A percentile compares a stretch with the other conserved stretches of the same genome.
phyloP scores from a whole-genome alignment of 2,888 invertebrate genomes.

The Stratiomys singularior region DNA sequence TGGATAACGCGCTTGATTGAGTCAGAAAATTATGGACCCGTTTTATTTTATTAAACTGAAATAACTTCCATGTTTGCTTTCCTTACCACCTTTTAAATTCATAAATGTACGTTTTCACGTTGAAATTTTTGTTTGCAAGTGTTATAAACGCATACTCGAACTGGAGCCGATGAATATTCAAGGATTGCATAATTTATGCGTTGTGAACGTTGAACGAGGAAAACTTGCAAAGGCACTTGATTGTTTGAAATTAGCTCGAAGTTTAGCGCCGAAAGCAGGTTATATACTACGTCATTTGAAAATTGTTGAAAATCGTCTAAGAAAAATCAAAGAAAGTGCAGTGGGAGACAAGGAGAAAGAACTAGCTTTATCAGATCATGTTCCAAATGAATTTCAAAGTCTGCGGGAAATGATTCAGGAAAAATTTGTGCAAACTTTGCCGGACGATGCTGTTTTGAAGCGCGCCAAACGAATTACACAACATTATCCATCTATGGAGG shows the following conservation, averaged over 20 bases:
- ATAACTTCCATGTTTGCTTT: no score
- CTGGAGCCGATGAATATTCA: slow-evolving; percentile 92
- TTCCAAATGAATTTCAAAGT: slow-evolving; percentile 61
- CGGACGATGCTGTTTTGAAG: slow-evolving; percentile 16
- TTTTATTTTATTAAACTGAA: no score
- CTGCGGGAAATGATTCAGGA: not conserved
- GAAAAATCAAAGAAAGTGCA: slow-evolving; percentile 61
- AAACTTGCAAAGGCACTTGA: slow-evolving; percentile 84
- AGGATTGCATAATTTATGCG: slow-evolving; percentile 95
- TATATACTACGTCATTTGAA: slow-evolving; percentile 91
- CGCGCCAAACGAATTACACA: slow-evolving; percentile 34
- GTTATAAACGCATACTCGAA: slow-evolving; percentile 87
- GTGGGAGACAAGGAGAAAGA: slow-evolving; percentile 60
- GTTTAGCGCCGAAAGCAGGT: slow-evolving; percentile 87
- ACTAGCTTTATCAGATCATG: slow-evolving; percentile 62
- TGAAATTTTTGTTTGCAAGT: slow-evolving; percentile 73
- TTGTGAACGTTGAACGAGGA: slow-evolving; percentile 93
- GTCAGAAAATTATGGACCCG: no score
- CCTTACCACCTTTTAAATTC: no score
- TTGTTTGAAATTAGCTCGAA: slow-evolving; percentile 83
- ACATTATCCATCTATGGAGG: not conserved
- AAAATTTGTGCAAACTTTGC: not conserved
- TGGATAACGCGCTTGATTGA: no score
- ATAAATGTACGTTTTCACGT: not conserved
- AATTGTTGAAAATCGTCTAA: slow-evolving; percentile 81